Percentiles rank a stretch among this genome's conserved stretches.
These are phyloP conservation scores for Caenorhabditis sp. DNA, from an alignment of 2,888 invertebrate genomes.

Conservation along the genomic window DNA sequence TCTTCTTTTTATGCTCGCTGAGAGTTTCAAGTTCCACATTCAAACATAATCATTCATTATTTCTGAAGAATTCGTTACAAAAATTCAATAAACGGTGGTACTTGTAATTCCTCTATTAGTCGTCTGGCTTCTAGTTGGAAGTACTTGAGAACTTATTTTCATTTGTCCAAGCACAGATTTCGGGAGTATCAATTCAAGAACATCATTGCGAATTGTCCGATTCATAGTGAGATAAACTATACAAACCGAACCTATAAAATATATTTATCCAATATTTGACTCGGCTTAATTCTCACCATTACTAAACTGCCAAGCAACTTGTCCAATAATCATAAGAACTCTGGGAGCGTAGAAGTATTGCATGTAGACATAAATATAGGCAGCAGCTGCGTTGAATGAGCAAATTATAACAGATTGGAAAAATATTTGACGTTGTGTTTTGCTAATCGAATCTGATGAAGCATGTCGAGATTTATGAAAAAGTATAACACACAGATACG, in stretches of 20 bases:
- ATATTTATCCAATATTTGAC: not conserved
- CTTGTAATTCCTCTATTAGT: not conserved
- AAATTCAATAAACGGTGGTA: too few relatives aligned
- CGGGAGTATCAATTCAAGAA: slow-evolving; percentile 1
- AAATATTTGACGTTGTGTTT: slow-evolving; percentile 29
- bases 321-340: slow-evolving; percentile 39
- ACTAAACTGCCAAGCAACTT: slow-evolving; percentile 46
- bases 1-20: too few relatives aligned
- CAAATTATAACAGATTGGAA: slow-evolving; percentile 21
- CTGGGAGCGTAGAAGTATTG: slow-evolving; percentile 44
- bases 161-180: not conserved
- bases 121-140: not conserved
- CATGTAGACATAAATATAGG: slow-evolving; percentile 54
- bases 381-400: slow-evolving; percentile 41
- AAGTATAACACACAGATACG: slow-evolving; percentile 21
- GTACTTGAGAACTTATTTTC: too few relatives aligned
- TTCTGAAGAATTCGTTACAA: too few relatives aligned
- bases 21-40: too few relatives aligned
- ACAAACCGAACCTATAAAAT: slow-evolving; percentile 22
- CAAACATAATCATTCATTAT: too few relatives aligned
- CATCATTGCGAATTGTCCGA: slow-evolving; percentile 19
- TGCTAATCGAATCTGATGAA: slow-evolving; percentile 23
- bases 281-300: slow-evolving; percentile 10
- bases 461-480: slow-evolving; percentile 20
- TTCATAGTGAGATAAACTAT: slow-evolving; percentile 32